These are phyloP conservation scores for Nothocercus julius DNA, from an alignment of 2,113 vertebrate species.

Conservation along the genomic window DNA sequence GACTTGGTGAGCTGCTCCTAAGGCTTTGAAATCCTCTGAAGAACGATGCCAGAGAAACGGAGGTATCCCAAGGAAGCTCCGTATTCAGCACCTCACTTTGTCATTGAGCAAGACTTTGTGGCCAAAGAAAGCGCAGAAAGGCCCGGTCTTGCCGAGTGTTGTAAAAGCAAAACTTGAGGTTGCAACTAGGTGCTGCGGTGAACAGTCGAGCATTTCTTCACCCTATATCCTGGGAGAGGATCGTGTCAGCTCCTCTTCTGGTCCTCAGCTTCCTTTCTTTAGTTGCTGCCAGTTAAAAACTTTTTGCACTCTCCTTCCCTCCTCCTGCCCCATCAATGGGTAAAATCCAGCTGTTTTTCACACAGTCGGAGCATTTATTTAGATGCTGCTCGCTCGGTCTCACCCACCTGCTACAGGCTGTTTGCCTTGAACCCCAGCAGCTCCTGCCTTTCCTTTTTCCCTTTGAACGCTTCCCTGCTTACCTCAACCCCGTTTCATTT, in stretches of 20 bases:
- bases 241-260: background rate
- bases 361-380: background rate
- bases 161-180: background rate
- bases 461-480: background rate
- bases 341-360: background rate
- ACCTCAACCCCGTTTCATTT: background rate
- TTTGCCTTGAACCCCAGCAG: background rate
- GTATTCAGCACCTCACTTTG: background rate
- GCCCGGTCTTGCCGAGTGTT: background rate
- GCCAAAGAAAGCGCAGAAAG: background rate
- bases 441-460: background rate
- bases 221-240: background rate
- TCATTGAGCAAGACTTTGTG: rapidly evolving
- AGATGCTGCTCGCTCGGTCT: background rate
- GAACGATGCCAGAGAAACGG: background rate
- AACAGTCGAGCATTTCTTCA: background rate
- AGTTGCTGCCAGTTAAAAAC: background rate
- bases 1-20: background rate
- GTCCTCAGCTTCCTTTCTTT: background rate
- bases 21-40: background rate
- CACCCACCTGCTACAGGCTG: background rate
- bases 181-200: background rate
- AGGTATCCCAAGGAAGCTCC: background rate
- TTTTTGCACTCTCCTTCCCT: background rate
- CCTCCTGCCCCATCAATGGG: background rate